phyloP scores from a whole-genome alignment of 2,797 vertebrate genomes.

The Notolabrus celidotus region DNA sequence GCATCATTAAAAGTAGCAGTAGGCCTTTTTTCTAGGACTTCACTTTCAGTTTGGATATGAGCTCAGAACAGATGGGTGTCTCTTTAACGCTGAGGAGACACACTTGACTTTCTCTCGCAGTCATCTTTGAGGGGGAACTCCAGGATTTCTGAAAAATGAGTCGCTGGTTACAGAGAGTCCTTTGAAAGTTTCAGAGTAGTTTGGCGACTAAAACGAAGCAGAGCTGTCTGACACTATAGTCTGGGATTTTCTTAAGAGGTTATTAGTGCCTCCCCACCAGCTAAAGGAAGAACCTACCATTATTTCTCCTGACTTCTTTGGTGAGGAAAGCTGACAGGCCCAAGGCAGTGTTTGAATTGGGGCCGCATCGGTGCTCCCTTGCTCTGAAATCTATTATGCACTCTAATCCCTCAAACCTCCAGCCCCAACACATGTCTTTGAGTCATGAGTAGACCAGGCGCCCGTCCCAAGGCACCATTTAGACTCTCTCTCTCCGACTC shows the following conservation, averaged over 20 bases:
- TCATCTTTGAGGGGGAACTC: conserved; percentile 16
- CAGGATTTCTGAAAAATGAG: conserved; percentile 34
- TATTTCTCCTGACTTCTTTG: conserved; percentile 82
- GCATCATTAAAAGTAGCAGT: conserved; percentile 65
- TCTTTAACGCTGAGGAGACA: conserved; percentile 25
- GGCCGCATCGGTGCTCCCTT: conserved; percentile 72
- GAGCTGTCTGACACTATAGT: conserved; percentile 54
- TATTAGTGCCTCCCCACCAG: conserved; percentile 76
- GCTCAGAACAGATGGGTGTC: conserved; percentile 42
- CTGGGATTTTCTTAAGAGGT: conserved; percentile 81
- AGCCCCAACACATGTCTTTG: conserved; percentile 71
- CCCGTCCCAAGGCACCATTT: conserved; percentile 70
- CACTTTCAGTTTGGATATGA: conserved; percentile 28
- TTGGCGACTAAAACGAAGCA: conserved; percentile 58
- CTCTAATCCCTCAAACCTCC: conserved; percentile 76
- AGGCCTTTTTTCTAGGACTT: conserved; percentile 18
- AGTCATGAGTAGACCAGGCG: conserved; percentile 69
- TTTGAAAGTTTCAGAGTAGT: conserved; percentile 53
- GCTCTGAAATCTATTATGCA: conserved; percentile 80
- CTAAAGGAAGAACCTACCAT: conserved; percentile 65
- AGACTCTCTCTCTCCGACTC: conserved; percentile 29
- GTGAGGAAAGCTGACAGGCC: conserved; percentile 76
- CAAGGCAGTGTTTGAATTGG: conserved; percentile 77
- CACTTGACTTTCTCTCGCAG: conserved; percentile 24
- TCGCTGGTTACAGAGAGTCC: conserved; percentile 32